Evolutionary conservation across 2,113 vertebrate genomes (phyloP).

Genomic region (Polyodon spathula): DNA sequence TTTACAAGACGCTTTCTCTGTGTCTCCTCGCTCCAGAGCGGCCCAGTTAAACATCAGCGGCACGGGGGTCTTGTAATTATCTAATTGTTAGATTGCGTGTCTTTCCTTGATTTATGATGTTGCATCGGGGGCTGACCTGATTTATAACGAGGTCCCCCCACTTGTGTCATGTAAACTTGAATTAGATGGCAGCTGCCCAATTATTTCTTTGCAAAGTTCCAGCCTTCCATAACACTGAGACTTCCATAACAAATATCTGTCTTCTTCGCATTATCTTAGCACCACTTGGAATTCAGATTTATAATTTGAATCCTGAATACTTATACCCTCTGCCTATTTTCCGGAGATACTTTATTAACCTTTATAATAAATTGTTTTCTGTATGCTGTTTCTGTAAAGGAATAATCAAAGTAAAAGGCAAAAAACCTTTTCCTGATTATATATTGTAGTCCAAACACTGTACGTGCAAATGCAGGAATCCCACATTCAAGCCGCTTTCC

Average conservation of each 20-base stretch:
- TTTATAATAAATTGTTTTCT: no score
- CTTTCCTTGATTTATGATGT: constrained; percentile 63
- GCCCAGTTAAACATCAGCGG: constrained; percentile 40
- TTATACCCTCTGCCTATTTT: no score
- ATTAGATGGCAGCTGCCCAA: constrained; percentile 61
- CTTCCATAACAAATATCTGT: constrained; percentile 49
- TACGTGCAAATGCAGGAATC: no score
- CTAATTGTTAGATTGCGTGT: constrained; percentile 63
- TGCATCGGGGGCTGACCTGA: constrained; percentile 60
- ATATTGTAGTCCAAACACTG: no score
- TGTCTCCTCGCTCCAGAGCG: constrained; percentile 22
- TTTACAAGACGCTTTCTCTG: constrained; percentile 29
- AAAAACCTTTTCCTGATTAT: no score
- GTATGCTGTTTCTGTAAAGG: no score
- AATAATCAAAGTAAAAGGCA: no score
- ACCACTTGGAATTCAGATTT: no score
- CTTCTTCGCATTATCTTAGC: constrained; percentile 55
- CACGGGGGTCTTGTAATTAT: constrained; percentile 60
- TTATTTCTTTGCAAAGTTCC: constrained; percentile 53
- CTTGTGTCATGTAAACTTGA: constrained; percentile 62
- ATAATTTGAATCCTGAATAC: no score
- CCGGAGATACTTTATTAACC: no score
- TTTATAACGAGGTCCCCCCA: constrained; percentile 63
- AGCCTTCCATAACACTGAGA: constrained; percentile 47
- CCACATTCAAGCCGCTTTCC: constrained; percentile 23